These are phyloP conservation scores for Caenorhabditis afra DNA, from an alignment of 2,888 invertebrate genomes.

Conservation along the genomic window DNA sequence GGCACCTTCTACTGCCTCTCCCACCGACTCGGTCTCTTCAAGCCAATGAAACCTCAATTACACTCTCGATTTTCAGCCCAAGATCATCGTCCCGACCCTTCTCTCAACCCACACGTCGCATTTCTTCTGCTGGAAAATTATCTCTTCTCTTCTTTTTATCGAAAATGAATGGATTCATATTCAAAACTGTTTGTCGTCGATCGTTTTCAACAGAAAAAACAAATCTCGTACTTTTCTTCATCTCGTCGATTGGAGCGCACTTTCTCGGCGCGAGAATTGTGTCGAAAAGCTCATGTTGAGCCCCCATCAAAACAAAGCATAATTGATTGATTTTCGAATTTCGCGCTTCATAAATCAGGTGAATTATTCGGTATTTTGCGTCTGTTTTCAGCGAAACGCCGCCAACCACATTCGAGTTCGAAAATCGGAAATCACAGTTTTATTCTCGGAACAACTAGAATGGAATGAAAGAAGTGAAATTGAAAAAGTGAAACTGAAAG, in stretches of 20 bases:
- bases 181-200: no score
- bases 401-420: background rate
- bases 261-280: background rate
- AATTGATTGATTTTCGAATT: background rate
- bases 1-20: no score
- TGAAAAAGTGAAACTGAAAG: background rate
- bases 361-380: background rate
- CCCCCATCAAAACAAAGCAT: background rate
- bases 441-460: background rate
- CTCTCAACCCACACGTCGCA: no score
- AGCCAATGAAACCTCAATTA: no score
- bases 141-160: no score
- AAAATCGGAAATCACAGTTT: background rate
- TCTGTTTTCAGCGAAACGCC: background rate
- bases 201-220: no score
- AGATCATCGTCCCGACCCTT: no score
- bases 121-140: no score
- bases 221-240: no score
- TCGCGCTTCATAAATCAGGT: background rate
- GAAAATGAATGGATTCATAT: no score
- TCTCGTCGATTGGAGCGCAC: background rate
- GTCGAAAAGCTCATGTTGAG: background rate
- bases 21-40: no score
- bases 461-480: slow-evolving; percentile 12
- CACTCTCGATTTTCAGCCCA: no score